Percentiles rank a stretch among this genome's conserved stretches.
These are phyloP conservation scores for Limenitis camilla DNA, from an alignment of 2,888 invertebrate genomes.

Conservation along the genomic window DNA sequence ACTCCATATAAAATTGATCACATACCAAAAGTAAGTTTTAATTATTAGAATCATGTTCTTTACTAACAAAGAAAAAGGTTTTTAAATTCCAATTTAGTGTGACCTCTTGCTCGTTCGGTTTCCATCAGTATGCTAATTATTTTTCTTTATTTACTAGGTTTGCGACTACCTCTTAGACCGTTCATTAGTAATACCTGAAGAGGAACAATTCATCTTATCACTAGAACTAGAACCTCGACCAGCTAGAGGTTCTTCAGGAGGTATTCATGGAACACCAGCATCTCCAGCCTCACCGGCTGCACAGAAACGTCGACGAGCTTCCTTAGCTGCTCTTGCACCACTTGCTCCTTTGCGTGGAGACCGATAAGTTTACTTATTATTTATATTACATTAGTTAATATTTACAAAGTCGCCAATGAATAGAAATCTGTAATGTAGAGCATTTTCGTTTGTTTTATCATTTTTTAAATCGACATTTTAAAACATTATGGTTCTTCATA, in stretches of 20 bases:
- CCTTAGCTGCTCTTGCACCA: slow-evolving; percentile 49
- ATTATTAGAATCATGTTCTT: too few relatives aligned
- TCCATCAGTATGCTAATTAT: background rate
- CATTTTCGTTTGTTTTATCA: too few relatives aligned
- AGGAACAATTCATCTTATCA: slow-evolving; percentile 88
- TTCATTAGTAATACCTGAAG: slow-evolving; percentile 84
- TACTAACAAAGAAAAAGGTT: too few relatives aligned
- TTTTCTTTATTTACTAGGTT: slow-evolving; percentile 38
- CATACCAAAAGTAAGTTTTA: slow-evolving; percentile 78
- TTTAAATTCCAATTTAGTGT: background rate
- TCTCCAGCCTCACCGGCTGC: slow-evolving; percentile 54
- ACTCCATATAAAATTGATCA: slow-evolving; percentile 93
- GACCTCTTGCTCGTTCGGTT: background rate
- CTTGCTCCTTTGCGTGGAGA: slow-evolving; percentile 41
- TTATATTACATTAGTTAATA: background rate
- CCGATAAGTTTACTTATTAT: slow-evolving; percentile 29
- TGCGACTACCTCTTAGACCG: slow-evolving; percentile 86
- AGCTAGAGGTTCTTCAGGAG: slow-evolving; percentile 49
- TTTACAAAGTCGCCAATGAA: background rate
- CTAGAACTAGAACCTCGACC: slow-evolving; percentile 89
- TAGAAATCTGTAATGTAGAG: too few relatives aligned
- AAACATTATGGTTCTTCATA: too few relatives aligned
- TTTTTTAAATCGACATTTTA: too few relatives aligned
- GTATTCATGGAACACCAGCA: slow-evolving; percentile 30
- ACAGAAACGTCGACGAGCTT: slow-evolving; percentile 68